Evolutionary conservation across 2,888 invertebrate species (phyloP).

Genomic region (Apamea monoglypha): DNA sequence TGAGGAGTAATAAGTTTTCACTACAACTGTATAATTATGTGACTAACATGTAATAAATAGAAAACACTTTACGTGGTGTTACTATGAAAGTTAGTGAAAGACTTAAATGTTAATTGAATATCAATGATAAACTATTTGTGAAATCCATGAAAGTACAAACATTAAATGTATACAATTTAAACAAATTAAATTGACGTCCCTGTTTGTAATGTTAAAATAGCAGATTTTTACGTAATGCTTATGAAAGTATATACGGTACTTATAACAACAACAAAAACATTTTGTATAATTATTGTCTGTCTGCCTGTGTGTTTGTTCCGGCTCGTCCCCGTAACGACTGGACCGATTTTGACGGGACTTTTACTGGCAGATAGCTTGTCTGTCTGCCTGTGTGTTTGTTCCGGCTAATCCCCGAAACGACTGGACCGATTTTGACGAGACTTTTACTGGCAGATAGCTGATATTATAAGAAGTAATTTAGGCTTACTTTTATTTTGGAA

Average conservation of each 20-base stretch:
- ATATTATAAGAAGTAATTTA: not conserved
- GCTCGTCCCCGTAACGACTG: not conserved
- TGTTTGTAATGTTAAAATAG: not conserved
- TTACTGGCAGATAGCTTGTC: not conserved
- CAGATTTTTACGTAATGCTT: not conserved
- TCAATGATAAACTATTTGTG: not conserved
- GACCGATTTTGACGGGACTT: not conserved
- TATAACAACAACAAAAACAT: not conserved
- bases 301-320: not conserved
- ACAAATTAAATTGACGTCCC: not conserved
- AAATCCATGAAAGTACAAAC: not conserved
- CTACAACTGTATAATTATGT: not conserved
- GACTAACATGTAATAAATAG: not conserved
- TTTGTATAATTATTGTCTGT: not conserved
- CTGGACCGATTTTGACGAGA: not conserved
- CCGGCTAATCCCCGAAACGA: not conserved
- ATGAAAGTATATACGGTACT: not conserved
- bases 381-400: not conserved
- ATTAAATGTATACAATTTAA: not conserved
- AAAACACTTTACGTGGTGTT: not conserved
- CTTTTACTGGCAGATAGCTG: not conserved
- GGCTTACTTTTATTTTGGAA: not conserved
- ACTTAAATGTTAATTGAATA: not conserved
- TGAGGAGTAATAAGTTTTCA: not conserved
- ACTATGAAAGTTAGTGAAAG: not conserved